These are phyloP conservation scores for Acleris sparsana DNA, from an alignment of 2,888 invertebrate species.

Conservation along the genomic window DNA sequence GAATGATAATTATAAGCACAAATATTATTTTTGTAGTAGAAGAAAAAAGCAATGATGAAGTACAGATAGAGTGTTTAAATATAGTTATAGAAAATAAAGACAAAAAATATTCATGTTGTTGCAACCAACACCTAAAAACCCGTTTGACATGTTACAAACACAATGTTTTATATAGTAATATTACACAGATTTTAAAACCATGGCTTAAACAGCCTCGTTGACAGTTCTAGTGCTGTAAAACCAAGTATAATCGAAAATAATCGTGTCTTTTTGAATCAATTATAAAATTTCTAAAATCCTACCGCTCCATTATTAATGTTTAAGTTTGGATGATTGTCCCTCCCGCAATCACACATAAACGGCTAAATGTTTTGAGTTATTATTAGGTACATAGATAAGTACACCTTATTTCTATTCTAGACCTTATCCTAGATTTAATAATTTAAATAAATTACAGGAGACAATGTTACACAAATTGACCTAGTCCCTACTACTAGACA, in stretches of 20 bases:
- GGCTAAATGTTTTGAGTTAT: too few species aligned
- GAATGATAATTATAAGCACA: too few species aligned
- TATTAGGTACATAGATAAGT: too few species aligned
- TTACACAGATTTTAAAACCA: background rate
- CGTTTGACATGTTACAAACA: background rate
- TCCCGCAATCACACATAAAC: too few species aligned
- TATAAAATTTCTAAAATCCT: background rate
- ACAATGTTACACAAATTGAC: too few species aligned
- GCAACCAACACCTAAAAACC: slow-evolving; percentile 5
- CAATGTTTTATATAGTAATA: background rate
- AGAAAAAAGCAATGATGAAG: background rate
- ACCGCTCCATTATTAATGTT: too few species aligned
- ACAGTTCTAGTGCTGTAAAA: slow-evolving; percentile 11
- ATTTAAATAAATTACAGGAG: too few species aligned
- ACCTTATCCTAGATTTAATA: too few species aligned
- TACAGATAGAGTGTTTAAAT: too few species aligned
- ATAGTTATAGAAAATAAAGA: background rate
- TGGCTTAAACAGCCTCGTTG: background rate
- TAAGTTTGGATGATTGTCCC: too few species aligned
- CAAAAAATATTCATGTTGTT: background rate
- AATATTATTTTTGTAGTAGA: background rate
- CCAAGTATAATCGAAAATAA: background rate
- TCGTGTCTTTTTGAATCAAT: background rate
- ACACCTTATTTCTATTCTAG: too few species aligned
- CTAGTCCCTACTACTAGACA: too few species aligned